Base-by-base conservation (phyloP, 2,797 vertebrate genomes). In the Cyclura pinguis region DNA sequence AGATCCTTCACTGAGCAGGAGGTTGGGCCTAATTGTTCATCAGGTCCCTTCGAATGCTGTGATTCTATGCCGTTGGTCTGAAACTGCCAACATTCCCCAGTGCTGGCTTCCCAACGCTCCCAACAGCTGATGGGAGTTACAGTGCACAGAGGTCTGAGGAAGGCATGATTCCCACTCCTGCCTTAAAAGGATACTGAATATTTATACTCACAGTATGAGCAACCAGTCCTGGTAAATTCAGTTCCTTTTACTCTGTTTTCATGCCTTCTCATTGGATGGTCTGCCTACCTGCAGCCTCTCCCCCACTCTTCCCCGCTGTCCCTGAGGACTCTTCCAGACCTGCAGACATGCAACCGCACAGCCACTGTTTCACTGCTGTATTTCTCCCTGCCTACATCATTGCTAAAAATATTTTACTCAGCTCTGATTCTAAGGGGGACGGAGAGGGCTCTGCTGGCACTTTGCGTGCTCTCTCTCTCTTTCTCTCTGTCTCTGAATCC, bases 391-490 rank as follows among this genome's bases (percentile, higher is more conserved):
- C 89, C 93, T 91, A 89, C 91, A 93, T 93, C 96, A 89, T 93
- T 96, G 96, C 96, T 97, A 97, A 97, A 97, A 97, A 97, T 97
- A 97, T 62, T 92, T 88, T 92, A 88, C 7, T 74, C 64, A 80
- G 92, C 91, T 94, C 94, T 95, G 93, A 88, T 89, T 88, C 85
- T 87, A 92, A 88, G 86, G 85, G 91, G 87, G 73, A 20, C 22
- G 1, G n/a, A 81, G 38, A 84, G 42, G 9, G 14, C 55, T 47
- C 55, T 14, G 64, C 73, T 84, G 73, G 82, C 73, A 76, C 32
- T 67, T 73, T 10, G 32, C 20, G 14, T 14, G 32, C 14, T 50
- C 22, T 14, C 50, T n/a, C 57, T 55, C 57, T 47, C 42, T 47
- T 4, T 47, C 42, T 84, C 90, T 84, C 85, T 85, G 84, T 93